These are phyloP conservation scores for Sphecodes monilicornis DNA, from an alignment of 2,888 invertebrate genomes.

Conservation along the genomic window DNA sequence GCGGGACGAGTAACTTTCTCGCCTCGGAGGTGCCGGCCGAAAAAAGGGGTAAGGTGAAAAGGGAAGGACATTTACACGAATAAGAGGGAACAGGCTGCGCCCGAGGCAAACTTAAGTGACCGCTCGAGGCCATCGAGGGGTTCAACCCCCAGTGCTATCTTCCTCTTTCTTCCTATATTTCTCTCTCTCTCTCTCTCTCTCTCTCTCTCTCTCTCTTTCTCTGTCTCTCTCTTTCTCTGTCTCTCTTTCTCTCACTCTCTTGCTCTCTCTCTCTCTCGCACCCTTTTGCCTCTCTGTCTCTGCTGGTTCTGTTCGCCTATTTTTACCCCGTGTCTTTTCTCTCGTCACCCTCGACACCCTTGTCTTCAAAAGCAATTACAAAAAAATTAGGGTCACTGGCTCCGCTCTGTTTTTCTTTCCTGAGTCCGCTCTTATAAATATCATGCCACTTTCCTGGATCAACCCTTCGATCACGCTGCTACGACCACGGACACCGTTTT, in stretches of 20 bases:
- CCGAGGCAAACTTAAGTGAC: slow-evolving; percentile 17
- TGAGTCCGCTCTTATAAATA: slow-evolving; percentile 10
- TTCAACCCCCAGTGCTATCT: slow-evolving; percentile 17
- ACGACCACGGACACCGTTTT: background rate
- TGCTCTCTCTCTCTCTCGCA: too few relatives aligned
- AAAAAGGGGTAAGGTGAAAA: slow-evolving; percentile 24
- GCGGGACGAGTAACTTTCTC: slow-evolving; percentile 49
- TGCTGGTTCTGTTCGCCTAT: slow-evolving; percentile 1
- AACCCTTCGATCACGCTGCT: background rate
- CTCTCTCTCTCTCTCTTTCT: too few relatives aligned
- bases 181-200: background rate
- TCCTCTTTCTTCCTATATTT: background rate
- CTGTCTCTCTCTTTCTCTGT: background rate
- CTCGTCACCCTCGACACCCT: background rate
- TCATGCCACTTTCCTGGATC: slow-evolving; percentile 7
- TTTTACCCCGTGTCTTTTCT: background rate
- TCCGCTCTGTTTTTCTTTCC: slow-evolving; percentile 5
- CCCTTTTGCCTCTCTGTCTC: too few relatives aligned
- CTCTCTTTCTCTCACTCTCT: background rate
- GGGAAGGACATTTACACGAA: slow-evolving; percentile 15
- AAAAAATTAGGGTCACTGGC: slow-evolving; percentile 6
- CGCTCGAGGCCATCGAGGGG: slow-evolving; percentile 7
- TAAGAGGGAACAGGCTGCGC: slow-evolving; percentile 6
- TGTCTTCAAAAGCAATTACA: slow-evolving; percentile 3
- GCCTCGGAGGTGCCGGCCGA: slow-evolving; percentile 15